Conservation (phyloP, 1,140 invertebrate genomes). For the Varroa destructor region DNA sequence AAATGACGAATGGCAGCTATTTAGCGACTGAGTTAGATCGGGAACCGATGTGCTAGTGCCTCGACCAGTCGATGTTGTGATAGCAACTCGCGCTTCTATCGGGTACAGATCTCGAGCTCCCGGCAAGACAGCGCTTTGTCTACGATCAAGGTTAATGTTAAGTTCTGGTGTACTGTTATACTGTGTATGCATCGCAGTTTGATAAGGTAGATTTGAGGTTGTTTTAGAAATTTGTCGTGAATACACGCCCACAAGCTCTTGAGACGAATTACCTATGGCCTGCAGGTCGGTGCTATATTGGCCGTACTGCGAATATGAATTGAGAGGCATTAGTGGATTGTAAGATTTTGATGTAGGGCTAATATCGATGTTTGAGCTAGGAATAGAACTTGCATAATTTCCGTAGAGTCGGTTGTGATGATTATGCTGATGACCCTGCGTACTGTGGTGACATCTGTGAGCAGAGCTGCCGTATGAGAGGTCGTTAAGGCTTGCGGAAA, state of each 20-base stretch:
- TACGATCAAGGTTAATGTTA: neutral
- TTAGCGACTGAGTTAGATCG: slow-evolving; percentile 9
- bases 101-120: neutral
- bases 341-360: slow-evolving; percentile 20
- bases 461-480: slow-evolving; percentile 2
- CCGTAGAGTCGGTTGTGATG: slow-evolving; percentile 14
- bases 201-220: slow-evolving; percentile 5
- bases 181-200: slow-evolving; percentile 17
- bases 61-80: slow-evolving; percentile 1
- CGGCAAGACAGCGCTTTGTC: neutral
- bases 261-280: slow-evolving; percentile 21
- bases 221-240: slow-evolving; percentile 8
- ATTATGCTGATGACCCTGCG: neutral
- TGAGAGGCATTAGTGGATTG: slow-evolving; percentile 25
- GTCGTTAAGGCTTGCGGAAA: slow-evolving; percentile 31
- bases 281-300: slow-evolving; percentile 25
- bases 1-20: neutral
- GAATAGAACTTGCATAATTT: slow-evolving; percentile 22
- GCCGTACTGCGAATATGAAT: slow-evolving; percentile 10
- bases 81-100: slow-evolving; percentile 13
- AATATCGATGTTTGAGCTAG: slow-evolving; percentile 26
- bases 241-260: slow-evolving; percentile 11
- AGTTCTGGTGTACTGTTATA: slow-evolving; percentile 12
- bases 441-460: too few species aligned
- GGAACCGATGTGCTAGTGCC: slow-evolving; percentile 25